phyloP scores from a whole-genome alignment of 2,113 vertebrate genomes.

The Rhinogobius similis region DNA sequence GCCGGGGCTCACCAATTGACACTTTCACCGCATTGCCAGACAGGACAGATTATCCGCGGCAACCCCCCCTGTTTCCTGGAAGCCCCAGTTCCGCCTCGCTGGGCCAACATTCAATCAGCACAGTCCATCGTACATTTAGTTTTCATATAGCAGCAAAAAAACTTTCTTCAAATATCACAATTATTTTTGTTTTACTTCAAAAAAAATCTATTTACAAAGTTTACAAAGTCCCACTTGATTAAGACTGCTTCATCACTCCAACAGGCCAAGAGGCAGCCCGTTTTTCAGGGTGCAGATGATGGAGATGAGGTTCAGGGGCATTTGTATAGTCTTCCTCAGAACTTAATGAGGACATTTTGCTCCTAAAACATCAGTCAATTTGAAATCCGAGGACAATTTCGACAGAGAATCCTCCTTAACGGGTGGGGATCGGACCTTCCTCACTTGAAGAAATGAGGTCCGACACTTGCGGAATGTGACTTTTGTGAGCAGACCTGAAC shows the following conservation, averaged over 20 bases:
- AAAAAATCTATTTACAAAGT: conserved; percentile 45
- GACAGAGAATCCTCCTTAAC: not conserved
- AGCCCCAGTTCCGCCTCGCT: conserved; percentile 9
- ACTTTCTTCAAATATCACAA: conserved; percentile 37
- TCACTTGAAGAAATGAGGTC: not conserved
- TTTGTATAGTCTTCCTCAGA: not conserved
- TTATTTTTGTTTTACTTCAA: conserved; percentile 31
- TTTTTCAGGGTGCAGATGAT: not conserved
- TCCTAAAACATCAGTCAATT: not conserved
- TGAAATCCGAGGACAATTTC: not conserved
- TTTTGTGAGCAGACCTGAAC: not conserved
- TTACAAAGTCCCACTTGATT: conserved; percentile 32
- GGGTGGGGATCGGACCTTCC: not conserved
- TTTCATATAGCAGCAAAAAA: conserved; percentile 44
- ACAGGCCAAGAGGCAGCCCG: not conserved
- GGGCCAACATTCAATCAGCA: conserved; percentile 35
- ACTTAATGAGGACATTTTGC: not conserved
- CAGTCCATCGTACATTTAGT: conserved; percentile 23
- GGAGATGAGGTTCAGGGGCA: not conserved
- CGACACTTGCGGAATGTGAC: not conserved
- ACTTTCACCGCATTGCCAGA: conserved; percentile 15
- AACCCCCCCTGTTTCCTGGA: no score
- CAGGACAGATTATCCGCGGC: not conserved
- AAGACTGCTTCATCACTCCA: conserved; percentile 25
- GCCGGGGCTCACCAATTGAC: conserved; percentile 4